Evolutionary conservation across 2,113 vertebrate species (phyloP), one percentile per base, ranked within the genome.

Genomic region (Euleptes europaea): DNA sequence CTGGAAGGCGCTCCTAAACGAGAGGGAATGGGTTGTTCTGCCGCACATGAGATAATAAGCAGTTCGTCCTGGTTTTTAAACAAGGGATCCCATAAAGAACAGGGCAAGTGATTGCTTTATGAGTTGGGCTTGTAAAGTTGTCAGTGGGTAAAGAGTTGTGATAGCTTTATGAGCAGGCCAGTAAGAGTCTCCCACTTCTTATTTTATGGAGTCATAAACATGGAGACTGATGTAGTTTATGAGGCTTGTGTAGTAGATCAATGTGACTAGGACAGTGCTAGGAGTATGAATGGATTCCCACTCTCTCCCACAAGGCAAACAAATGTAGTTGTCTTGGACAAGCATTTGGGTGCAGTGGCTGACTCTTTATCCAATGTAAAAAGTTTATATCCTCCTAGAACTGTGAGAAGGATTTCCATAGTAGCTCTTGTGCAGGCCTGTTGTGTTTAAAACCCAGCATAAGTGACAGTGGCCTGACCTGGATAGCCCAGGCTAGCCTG

Each of bases 91-190:
- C 0, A 0, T 80, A 72, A 92, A 86, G 84, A 87, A 78, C 72
- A 70, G 19, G 35, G 70, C 74, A 33, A 89, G 73, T 88, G 75
- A 86, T 92, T 86, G 84, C 72, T 87, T 89, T 71, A 88, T 79
- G 44, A 86, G 90, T 82, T 78, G 86, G 40, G 81, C 77, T 88
- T 71, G 14, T 88, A 88, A 92, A 92, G 83, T 83, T 88, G 84
- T 90, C 89, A 82, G 78, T 28, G 76, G 54, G 0, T 90, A 78
- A 4, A 0, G 74, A 85, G 86, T 82, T 10, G 2, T 0, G 70
- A 74, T 19, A 66, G 67, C 83, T 86, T 84, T 54, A 3, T 71
- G 44, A 7, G 65, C 77, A 84, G 72, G 60, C 42, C 17, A 33
- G 69, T 47, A 42, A 35, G 75, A 40, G 57, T 15, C 49, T 78